phyloP scores from a whole-genome alignment of 2,113 vertebrate species.

The Gulo gulo region DNA sequence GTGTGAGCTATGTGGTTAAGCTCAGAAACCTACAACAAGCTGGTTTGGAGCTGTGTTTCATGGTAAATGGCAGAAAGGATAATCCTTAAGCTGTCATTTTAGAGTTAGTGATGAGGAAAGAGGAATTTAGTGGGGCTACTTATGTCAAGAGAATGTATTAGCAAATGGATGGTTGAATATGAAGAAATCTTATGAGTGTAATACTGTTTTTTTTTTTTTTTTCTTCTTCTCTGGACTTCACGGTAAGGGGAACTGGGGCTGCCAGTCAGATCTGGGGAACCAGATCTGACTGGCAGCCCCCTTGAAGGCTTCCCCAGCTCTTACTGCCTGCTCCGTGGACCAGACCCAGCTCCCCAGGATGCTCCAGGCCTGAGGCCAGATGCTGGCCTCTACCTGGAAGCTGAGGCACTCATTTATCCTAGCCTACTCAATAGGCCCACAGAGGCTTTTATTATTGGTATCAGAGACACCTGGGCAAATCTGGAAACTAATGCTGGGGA shows the following conservation, averaged over 20 bases:
- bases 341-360: background rate
- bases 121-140: constrained; percentile 66
- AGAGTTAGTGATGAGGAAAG: constrained; percentile 72
- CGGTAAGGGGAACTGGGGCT: background rate
- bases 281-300: background rate
- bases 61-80: constrained; percentile 68
- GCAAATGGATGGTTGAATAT: constrained; percentile 52
- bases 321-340: background rate
- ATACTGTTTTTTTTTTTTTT: background rate
- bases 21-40: constrained; percentile 54
- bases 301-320: background rate
- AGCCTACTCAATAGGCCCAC: background rate
- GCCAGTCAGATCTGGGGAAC: too few relatives aligned
- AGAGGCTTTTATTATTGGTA: constrained; percentile 31
- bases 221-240: background rate
- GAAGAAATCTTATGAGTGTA: constrained; percentile 13
- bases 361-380: background rate
- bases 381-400: background rate
- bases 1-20: constrained; percentile 65
- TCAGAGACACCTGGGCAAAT: constrained; percentile 54
- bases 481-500: background rate
- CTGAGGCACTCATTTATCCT: background rate
- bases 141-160: constrained; percentile 65
- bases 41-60: constrained; percentile 61
- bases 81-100: constrained; percentile 69